A percentile compares a stretch with the other conserved stretches of the same genome.
Conservation (phyloP, 2,797 vertebrate species). For the Prionace glauca region DNA sequence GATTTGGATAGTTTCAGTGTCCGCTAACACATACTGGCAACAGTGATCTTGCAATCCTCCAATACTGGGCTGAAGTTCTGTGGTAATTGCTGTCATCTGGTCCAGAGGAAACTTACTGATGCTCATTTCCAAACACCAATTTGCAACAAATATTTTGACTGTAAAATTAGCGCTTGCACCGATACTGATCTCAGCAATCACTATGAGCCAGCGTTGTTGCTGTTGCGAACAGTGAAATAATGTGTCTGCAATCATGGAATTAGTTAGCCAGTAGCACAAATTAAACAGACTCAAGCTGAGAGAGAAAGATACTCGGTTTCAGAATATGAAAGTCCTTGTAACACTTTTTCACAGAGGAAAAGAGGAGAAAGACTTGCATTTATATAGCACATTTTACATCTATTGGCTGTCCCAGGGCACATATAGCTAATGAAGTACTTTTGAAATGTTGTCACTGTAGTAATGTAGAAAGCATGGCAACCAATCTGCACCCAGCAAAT, state of each 20-base stretch:
- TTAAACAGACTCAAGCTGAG: not conserved
- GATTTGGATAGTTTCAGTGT: constrained; percentile 10
- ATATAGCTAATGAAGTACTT: not conserved
- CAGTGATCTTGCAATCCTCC: not conserved
- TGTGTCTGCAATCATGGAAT: constrained; percentile 36
- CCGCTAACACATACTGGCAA: not conserved
- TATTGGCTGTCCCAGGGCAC: not conserved
- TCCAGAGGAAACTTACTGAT: constrained; percentile 35
- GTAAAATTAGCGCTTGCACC: constrained; percentile 31
- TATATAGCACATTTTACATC: not conserved
- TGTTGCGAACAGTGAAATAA: constrained; percentile 23
- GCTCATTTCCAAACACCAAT: constrained; percentile 36
- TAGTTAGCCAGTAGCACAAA: constrained; percentile 27
- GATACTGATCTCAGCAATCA: constrained; percentile 36
- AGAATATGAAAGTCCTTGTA: not conserved
- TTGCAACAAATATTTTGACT: constrained; percentile 38
- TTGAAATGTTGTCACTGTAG: not conserved
- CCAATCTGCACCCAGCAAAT: not conserved
- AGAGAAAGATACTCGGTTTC: not conserved
- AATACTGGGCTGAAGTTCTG: constrained; percentile 3
- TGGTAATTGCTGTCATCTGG: constrained; percentile 29
- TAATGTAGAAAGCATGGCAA: not conserved
- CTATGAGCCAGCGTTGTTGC: constrained; percentile 10
- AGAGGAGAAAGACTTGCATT: not conserved
- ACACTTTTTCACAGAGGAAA: not conserved